Percentiles rank a stretch among this genome's conserved stretches.
Conservation (phyloP, 2,888 invertebrate species). For the Onchidella celtica region DNA sequence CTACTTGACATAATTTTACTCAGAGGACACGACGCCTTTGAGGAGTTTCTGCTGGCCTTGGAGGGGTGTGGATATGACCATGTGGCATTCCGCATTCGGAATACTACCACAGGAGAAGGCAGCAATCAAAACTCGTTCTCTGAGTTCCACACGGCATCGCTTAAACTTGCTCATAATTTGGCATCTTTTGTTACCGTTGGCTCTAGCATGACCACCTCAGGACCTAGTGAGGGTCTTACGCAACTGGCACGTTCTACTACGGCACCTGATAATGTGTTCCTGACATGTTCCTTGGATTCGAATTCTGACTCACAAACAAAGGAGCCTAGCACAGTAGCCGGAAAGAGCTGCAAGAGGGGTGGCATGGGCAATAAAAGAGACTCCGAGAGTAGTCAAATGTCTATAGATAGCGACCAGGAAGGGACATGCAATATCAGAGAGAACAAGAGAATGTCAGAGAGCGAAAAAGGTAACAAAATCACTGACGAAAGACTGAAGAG, state of each 20-base stretch:
- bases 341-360: background rate
- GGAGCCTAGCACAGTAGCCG: background rate
- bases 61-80: constrained; percentile 40
- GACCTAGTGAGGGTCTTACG: background rate
- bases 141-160: background rate
- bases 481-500: constrained; percentile 34
- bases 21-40: constrained; percentile 35
- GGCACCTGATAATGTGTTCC: background rate
- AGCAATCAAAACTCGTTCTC: background rate
- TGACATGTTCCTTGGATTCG: background rate
- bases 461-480: background rate
- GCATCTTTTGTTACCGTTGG: background rate
- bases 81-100: constrained; percentile 38
- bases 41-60: constrained; percentile 12
- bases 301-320: background rate
- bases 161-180: background rate
- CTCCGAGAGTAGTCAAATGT: background rate
- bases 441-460: background rate
- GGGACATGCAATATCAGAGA: background rate
- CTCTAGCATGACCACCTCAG: background rate
- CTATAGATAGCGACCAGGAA: background rate
- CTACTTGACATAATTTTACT: constrained; percentile 38
- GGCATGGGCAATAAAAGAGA: background rate
- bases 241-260: background rate
- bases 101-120: background rate